phyloP scores from a whole-genome alignment of 2,797 vertebrate species.

The Gymnopithys bicolor region DNA sequence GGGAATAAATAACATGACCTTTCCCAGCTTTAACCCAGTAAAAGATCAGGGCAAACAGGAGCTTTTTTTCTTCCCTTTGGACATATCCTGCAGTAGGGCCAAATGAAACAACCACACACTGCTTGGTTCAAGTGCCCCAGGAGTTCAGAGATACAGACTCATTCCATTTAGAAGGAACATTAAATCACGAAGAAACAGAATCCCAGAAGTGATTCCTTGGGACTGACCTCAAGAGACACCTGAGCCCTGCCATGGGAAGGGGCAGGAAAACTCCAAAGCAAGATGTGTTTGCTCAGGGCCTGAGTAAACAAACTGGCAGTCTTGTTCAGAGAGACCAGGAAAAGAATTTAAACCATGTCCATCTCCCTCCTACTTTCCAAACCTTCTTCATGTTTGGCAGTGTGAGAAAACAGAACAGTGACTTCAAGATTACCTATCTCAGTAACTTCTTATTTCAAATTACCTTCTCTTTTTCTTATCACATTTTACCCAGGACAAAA shows the following conservation, averaged over 20 bases:
- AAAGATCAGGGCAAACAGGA: neutral
- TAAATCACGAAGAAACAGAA: neutral
- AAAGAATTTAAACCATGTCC: neutral
- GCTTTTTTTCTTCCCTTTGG: neutral
- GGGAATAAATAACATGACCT: neutral
- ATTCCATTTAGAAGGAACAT: neutral
- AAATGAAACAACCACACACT: neutral
- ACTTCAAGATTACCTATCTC: neutral
- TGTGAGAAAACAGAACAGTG: neutral
- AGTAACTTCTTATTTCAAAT: neutral
- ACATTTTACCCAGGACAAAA: neutral
- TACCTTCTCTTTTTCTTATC: neutral
- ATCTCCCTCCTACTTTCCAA: neutral
- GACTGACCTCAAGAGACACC: neutral
- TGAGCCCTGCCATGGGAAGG: neutral
- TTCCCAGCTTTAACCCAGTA: neutral
- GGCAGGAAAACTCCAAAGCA: neutral
- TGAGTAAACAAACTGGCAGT: neutral
- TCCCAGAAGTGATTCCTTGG: neutral
- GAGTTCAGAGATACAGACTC: neutral
- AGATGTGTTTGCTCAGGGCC: neutral
- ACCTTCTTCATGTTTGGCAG: neutral
- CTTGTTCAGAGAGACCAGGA: neutral
- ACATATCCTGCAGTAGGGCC: neutral
- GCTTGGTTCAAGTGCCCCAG: neutral